These are phyloP conservation scores for Cryptocephalus moraei DNA, from an alignment of 2,888 invertebrate genomes.

Conservation along the genomic window DNA sequence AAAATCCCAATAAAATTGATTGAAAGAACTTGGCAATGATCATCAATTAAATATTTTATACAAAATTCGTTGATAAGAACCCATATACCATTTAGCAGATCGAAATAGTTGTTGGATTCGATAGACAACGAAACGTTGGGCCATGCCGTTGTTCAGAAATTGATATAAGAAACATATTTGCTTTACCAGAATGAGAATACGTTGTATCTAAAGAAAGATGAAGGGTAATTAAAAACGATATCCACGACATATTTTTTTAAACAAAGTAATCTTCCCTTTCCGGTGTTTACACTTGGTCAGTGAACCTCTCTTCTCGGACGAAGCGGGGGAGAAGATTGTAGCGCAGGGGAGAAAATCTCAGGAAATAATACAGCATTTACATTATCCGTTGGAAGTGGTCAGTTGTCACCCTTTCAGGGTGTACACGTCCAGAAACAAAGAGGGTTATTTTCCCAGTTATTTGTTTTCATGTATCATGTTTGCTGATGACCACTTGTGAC, in stretches of 20 bases:
- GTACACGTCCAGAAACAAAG: constrained; percentile 7
- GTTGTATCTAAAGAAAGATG: too few species aligned
- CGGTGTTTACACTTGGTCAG: constrained; percentile 2
- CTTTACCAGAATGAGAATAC: too few species aligned
- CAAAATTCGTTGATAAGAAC: neutral
- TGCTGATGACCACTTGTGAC: constrained; percentile 5
- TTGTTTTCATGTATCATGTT: constrained; percentile 18
- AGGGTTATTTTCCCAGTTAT: constrained; percentile 14
- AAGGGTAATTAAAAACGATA: too few species aligned
- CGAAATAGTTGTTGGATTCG: neutral
- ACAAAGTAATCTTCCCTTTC: too few species aligned
- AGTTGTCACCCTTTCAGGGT: constrained; percentile 11
- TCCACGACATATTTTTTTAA: too few species aligned
- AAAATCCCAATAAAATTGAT: too few species aligned
- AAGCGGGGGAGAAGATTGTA: neutral
- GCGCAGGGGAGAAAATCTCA: neutral
- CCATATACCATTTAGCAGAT: neutral
- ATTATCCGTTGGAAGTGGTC: constrained; percentile 5
- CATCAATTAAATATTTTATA: neutral
- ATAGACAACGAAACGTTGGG: neutral
- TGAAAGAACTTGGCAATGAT: too few species aligned
- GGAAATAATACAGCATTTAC: constrained; percentile 3
- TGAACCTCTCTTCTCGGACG: neutral
- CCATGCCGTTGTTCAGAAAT: neutral
- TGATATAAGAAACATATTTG: too few species aligned